These are phyloP conservation scores for Apodemia duryi DNA, from an alignment of 2,888 invertebrate species.

Conservation along the genomic window DNA sequence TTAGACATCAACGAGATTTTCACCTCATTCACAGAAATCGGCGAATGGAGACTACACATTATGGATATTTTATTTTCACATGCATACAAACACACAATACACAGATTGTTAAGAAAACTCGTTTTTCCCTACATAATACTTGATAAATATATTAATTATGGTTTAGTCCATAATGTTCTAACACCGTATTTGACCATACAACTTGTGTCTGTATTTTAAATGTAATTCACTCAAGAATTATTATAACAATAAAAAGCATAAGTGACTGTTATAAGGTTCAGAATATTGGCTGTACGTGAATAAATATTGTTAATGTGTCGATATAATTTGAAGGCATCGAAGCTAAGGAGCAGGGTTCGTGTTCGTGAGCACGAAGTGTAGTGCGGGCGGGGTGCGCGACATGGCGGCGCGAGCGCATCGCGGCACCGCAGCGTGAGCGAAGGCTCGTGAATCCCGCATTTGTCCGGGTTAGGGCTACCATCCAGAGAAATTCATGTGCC, in stretches of 20 bases:
- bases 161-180: no score
- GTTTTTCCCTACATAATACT: no score
- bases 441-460: slow-evolving; percentile 34
- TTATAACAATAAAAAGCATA: slow-evolving; percentile 1
- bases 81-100: no score
- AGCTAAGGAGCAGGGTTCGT: slow-evolving; percentile 37
- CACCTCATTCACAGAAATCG: no score
- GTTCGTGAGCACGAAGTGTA: slow-evolving; percentile 47
- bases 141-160: no score
- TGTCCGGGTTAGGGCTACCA: no score
- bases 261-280: background rate
- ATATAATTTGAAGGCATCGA: slow-evolving; percentile 39
- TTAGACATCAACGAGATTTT: no score
- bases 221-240: background rate
- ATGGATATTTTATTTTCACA: no score
- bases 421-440: slow-evolving; percentile 18
- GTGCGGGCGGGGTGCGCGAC: slow-evolving; percentile 31
- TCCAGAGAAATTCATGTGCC: no score
- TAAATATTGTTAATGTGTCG: slow-evolving; percentile 38
- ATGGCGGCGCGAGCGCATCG: slow-evolving; percentile 37
- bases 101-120: no score
- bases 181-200: no score
- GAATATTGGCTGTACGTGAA: slow-evolving; percentile 33
- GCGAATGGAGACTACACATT: no score
- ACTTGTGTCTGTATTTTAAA: background rate